These are phyloP conservation scores for Paramormyrops kingsleyae DNA, from an alignment of 2,113 vertebrate species.

Conservation along the genomic window DNA sequence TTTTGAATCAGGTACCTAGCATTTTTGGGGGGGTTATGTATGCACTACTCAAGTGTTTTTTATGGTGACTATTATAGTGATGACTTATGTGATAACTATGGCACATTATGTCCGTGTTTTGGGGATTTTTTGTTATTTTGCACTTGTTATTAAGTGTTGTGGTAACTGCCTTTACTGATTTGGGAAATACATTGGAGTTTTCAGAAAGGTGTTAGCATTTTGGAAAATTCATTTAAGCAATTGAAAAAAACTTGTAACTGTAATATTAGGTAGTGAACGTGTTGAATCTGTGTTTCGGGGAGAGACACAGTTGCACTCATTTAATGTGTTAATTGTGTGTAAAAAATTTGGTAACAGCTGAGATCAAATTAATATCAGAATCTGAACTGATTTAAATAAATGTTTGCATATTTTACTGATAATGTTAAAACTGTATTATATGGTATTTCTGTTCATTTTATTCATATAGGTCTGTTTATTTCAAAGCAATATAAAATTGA, in stretches of 20 bases:
- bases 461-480: not conserved
- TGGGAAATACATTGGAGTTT: not conserved
- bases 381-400: not conserved
- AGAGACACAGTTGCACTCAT: not conserved
- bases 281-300: not conserved
- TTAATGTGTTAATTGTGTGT: not conserved
- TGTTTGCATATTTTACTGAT: not conserved
- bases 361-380: not conserved
- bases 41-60: not conserved
- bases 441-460: not conserved
- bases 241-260: not conserved
- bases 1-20: not conserved
- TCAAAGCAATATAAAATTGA: not conserved
- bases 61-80: not conserved
- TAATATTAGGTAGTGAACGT: not conserved
- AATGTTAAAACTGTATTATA: not conserved
- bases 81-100: not conserved
- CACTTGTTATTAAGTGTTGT: not conserved
- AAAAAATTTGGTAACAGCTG: not conserved
- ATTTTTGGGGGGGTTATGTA: not conserved
- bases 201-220: not conserved
- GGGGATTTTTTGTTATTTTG: not conserved
- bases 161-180: not conserved
- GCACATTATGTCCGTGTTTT: not conserved
- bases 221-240: not conserved